These are phyloP conservation scores for Aphrocallistes beatrix DNA, from an alignment of 37 sponge, comb jelly and placozoan species.

Conservation along the genomic window DNA sequence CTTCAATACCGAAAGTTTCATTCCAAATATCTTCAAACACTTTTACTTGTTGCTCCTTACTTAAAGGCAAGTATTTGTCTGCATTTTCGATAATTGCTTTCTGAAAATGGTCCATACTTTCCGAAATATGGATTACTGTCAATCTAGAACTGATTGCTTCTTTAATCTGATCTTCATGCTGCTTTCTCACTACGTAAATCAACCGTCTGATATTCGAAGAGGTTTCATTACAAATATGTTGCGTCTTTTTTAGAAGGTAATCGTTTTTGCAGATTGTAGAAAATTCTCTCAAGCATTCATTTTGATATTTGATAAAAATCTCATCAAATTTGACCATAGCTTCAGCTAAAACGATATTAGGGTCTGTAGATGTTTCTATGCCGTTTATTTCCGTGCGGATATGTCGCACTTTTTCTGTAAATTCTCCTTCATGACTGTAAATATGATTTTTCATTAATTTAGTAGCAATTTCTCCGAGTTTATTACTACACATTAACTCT, in stretches of 20 bases:
- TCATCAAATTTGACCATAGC: background rate
- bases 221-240: background rate
- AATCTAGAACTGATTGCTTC: background rate
- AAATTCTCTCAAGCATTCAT: background rate
- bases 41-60: no score
- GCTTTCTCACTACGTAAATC: background rate
- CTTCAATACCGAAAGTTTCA: no score
- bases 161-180: background rate
- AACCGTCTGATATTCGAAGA: background rate
- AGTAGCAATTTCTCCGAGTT: background rate
- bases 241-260: background rate
- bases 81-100: no score
- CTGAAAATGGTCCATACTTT: background rate
- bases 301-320: background rate
- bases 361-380: background rate
- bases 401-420: background rate
- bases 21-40: no score
- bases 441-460: background rate
- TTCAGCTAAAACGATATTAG: background rate
- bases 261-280: background rate
- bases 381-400: background rate
- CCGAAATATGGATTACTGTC: background rate
- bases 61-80: no score
- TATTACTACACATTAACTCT: background rate
- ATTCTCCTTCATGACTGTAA: background rate